Evolutionary conservation across 2,797 vertebrate species (phyloP).

Genomic region (Lepilemur septentrionalis): DNA sequence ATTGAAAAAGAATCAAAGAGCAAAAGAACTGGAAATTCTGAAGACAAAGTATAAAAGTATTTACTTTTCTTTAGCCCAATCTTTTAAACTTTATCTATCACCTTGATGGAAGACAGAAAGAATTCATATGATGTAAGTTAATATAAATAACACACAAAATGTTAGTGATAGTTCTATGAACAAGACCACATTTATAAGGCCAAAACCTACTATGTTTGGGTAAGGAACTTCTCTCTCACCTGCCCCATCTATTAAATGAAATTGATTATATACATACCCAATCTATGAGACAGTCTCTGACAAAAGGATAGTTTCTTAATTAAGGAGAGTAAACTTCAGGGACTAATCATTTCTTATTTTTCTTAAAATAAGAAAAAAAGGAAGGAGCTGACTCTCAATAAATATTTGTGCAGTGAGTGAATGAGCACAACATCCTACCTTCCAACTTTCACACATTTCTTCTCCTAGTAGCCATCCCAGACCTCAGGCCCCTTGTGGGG

Average conservation of each 20-base stretch:
- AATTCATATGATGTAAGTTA: background rate
- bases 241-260: background rate
- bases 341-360: background rate
- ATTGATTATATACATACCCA: background rate
- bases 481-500: background rate
- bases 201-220: background rate
- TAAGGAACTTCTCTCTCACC: background rate
- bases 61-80: background rate
- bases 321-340: background rate
- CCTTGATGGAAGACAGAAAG: background rate
- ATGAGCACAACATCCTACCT: background rate
- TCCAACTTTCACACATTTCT: background rate
- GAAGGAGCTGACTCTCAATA: background rate
- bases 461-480: background rate
- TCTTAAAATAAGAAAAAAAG: background rate
- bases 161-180: background rate
- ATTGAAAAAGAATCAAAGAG: conserved; percentile 1
- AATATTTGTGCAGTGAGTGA: background rate
- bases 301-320: background rate
- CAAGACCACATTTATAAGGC: background rate
- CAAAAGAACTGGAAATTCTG: background rate
- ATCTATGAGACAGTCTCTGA: background rate
- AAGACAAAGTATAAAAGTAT: background rate
- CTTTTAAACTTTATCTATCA: background rate
- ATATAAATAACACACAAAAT: background rate